Evolutionary conservation across 2,797 vertebrate species (phyloP).

Genomic region (Tokudaia muenninki): DNA sequence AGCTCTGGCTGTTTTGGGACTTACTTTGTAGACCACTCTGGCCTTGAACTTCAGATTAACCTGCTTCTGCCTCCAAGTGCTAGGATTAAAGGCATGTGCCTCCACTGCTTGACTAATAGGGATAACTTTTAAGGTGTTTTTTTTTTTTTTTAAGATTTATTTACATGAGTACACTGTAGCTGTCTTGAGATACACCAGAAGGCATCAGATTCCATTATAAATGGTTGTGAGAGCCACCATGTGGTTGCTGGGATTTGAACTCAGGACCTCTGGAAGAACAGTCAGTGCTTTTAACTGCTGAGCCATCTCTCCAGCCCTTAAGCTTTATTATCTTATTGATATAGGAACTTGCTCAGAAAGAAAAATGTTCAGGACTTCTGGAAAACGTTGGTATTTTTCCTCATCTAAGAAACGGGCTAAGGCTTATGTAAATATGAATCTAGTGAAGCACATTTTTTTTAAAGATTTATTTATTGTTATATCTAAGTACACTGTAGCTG

Average conservation of each 20-base stretch:
- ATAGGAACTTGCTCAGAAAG: neutral
- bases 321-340: neutral
- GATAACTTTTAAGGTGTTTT: neutral
- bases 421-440: neutral
- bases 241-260: neutral
- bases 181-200: neutral
- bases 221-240: neutral
- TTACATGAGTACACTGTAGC: neutral
- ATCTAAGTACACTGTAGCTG: no score
- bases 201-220: neutral
- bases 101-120: neutral
- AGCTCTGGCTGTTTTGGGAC: neutral
- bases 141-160: neutral
- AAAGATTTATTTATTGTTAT: no score
- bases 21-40: neutral
- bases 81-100: neutral
- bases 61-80: neutral
- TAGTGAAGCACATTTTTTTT: neutral
- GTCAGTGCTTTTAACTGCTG: neutral
- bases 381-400: neutral
- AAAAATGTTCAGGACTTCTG: neutral
- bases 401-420: conserved; percentile 22
- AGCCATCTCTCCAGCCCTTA: neutral
- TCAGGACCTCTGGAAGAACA: neutral
- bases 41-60: neutral